phyloP scores from a whole-genome alignment of 1,140 invertebrate species.

The Caerostris darwini region DNA sequence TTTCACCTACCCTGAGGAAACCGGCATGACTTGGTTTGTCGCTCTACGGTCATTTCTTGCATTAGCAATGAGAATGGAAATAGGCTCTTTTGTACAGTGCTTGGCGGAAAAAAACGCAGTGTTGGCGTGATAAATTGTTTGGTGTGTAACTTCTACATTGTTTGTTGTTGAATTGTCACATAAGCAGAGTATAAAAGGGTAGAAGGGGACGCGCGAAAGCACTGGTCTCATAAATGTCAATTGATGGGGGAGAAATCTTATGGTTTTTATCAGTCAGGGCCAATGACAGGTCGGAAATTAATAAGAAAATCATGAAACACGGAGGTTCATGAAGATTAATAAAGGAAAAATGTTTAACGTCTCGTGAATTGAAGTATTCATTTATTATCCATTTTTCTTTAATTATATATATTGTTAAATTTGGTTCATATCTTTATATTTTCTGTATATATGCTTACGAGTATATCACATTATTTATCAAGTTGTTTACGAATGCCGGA shows the following conservation, averaged over 20 bases:
- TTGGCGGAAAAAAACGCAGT: too few species aligned
- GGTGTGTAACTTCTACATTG: neutral
- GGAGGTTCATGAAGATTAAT: neutral
- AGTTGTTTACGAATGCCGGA: too few species aligned
- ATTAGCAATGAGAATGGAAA: neutral
- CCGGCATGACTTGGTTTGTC: too few species aligned
- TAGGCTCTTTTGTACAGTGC: neutral
- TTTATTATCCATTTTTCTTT: neutral
- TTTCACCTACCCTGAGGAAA: too few species aligned
- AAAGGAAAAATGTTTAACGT: neutral
- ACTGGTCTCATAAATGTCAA: neutral
- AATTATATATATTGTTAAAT: too few species aligned
- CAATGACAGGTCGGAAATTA: neutral
- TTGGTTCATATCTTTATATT: too few species aligned
- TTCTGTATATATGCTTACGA: too few species aligned
- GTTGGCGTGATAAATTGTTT: neutral
- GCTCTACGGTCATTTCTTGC: too few species aligned
- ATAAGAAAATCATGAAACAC: conserved; percentile 8
- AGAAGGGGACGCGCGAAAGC: neutral
- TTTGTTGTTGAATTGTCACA: neutral
- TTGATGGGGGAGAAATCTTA: neutral
- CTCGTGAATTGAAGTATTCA: neutral
- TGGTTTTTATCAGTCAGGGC: neutral
- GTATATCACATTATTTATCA: too few species aligned
- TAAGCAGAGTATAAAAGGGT: neutral